Base-by-base conservation (phyloP, 2,113 vertebrate species). In the Siniperca chuatsi region DNA sequence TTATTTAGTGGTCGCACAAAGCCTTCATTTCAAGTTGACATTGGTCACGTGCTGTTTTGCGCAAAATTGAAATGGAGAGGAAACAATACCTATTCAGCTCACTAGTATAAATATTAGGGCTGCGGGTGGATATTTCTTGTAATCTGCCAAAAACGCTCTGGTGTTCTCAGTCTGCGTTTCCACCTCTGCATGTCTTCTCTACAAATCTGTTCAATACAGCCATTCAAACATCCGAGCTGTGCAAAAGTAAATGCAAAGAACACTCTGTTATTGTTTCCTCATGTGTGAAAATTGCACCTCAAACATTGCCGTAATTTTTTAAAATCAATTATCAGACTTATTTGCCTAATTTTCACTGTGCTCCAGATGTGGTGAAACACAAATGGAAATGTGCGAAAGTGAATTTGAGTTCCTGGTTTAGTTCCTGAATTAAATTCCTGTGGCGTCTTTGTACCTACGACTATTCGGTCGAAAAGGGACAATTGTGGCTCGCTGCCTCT, bases 271-370 rank as follows among this genome's bases (percentile, higher is more conserved):
- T 50, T 48, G 44, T 20, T 33, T 33, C n/a, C n/a, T 20, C 44
- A 29, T 20, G 66, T 68, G 66, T 71, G 20, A 71, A 35, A 20
- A 71, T 54, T 35, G 29, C 68, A 55, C 18, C 68, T 54, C 46
- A 12, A 2, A 52, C 46, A 10, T 21, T 18, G 5, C 25, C 6
- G 67, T 50, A 16, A 23, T 21, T 71, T 37, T 13, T 4, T 12
- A 13, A 23, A 23, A 37, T 6, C 29, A 18, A 35, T 33, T 20
- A 4, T 21, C 18, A 52, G 40, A 8, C 21, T 55, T 16, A 15
- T 67, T 15, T 8, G 12, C 2, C 52, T 40, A 1, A 25, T 55
- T 42, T 44, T 67, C 16, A 55, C 18, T 29, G 50, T 8, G 16
- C 37, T 60, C 65, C 76, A 79, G 18, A 55, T 60, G 65, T 79